Percentiles rank a stretch among this genome's conserved stretches.
These are phyloP conservation scores for Monodelphis domestica DNA, from an alignment of 2,797 vertebrate genomes.

Conservation along the genomic window DNA sequence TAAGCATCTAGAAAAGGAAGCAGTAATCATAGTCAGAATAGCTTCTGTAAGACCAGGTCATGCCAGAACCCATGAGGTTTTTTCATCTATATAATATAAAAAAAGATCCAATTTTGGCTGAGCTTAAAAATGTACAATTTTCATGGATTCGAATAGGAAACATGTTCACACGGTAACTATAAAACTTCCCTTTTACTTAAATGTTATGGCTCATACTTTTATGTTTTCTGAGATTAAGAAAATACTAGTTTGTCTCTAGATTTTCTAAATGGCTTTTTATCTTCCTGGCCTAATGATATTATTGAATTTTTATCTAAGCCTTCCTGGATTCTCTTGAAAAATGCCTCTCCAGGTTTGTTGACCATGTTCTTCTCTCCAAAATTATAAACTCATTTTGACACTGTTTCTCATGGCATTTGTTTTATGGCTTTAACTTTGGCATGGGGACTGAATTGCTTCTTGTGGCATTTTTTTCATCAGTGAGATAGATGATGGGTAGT, in stretches of 20 bases:
- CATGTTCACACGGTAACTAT: not conserved
- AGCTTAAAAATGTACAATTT: not conserved
- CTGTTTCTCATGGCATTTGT: constrained; percentile 23
- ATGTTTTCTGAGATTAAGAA: constrained; percentile 31
- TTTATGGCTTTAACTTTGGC: constrained; percentile 70
- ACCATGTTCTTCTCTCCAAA: constrained; percentile 3
- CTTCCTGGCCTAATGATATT: not conserved
- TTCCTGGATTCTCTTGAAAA: constrained; percentile 29
- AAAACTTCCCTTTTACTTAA: not conserved
- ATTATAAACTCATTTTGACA: constrained; percentile 44
- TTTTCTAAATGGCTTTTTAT: constrained; percentile 11
- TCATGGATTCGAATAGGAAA: not conserved
- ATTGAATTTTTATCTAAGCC: constrained; percentile 1
- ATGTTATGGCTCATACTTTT: not conserved
- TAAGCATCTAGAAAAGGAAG: not conserved
- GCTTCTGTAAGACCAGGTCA: not conserved
- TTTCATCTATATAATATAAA: constrained; percentile 26
- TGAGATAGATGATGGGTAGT: not conserved
- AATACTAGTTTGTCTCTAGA: not conserved
- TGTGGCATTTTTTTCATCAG: not conserved
- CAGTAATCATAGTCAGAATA: not conserved
- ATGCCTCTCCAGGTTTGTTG: constrained; percentile 53
- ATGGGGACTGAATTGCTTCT: constrained; percentile 57
- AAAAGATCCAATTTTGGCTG: not conserved
- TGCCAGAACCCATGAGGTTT: not conserved